Conservation (phyloP, 2,113 vertebrate genomes). For the Rhabdornis inornatus region DNA sequence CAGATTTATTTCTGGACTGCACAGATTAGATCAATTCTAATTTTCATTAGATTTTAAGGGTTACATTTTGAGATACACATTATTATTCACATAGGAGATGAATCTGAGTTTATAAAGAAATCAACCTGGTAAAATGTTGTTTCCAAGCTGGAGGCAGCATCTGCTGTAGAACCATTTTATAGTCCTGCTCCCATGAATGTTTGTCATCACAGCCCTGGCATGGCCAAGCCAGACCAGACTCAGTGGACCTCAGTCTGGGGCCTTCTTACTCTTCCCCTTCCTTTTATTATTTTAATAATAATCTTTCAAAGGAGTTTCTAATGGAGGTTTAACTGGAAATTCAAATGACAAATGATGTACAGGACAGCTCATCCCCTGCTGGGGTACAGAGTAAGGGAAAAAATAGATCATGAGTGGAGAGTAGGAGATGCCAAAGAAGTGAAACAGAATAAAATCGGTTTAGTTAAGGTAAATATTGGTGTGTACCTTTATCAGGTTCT, state of each 20-base stretch:
- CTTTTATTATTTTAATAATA: neutral
- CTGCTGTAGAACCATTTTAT: neutral
- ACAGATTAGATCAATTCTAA: neutral
- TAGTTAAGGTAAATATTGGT: neutral
- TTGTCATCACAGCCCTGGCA: neutral
- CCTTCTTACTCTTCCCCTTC: neutral
- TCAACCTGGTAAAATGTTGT: neutral
- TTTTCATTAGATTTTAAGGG: neutral
- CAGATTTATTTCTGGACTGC: neutral
- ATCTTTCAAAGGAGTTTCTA: neutral
- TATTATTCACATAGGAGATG: neutral
- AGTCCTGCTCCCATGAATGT: neutral
- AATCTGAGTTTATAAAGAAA: neutral
- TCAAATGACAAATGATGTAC: neutral
- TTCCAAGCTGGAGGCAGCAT: neutral
- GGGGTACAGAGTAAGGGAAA: fast-evolving
- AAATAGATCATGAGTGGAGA: neutral
- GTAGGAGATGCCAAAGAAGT: neutral
- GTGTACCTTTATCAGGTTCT: neutral
- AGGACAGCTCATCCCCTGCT: neutral
- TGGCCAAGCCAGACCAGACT: neutral
- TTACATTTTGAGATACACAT: neutral
- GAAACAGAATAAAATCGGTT: neutral
- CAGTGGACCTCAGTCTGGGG: neutral
- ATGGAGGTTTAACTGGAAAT: neutral